Evolutionary conservation across 2,113 vertebrate genomes (phyloP), one percentile per base, ranked within the genome.

Genomic region (Plectropomus leopardus): DNA sequence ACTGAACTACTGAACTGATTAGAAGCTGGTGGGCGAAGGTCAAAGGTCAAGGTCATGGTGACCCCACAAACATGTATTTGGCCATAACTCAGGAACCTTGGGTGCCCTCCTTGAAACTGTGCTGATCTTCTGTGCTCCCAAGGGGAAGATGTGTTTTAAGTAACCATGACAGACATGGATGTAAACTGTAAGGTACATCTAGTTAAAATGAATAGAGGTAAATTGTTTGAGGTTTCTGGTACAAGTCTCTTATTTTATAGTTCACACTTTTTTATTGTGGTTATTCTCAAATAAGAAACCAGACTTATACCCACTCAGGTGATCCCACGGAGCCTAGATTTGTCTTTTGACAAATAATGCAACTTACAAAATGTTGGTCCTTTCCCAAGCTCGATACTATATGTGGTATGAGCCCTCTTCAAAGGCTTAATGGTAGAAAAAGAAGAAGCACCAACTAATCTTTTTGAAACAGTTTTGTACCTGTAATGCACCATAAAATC

Each of bases 401-500:
- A 76, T 28, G 10, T n/a, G n/a, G n/a, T 16, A 13, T 13, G 51
- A 24, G 15, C 30, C 59, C 54, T 16, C 36, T 51, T 60, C 19
- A 30, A 7, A 47, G 30, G 44, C 16, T n/a, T 6, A 21, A 34
- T 34, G 26, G 26, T 57, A 36, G 16, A 44, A 24, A 26, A 48
- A 34, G 34, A 19, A 9, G 51, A 58, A 61, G 17, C 21, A 74
- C 16, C 17, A 57, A 48, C 26, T 66, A 7, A 82, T 83, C 45
- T 10, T 76, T 36, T 30, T 45, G 11, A 72, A 75, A 42, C 10
- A 0, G 6, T 40, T 79, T 70, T 71, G 17, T 23, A 69, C 32
- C 48, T 72, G 55, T 80, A 40, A 66, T 40, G 24, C 32, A 59
- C 14, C 34, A 71, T 36, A 47, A 26, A 8, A 71, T 50, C 40